Evolutionary conservation across 2,888 invertebrate genomes (phyloP), one percentile per base, ranked within the genome.

Genomic region (Meiosimyza platycephala): DNA sequence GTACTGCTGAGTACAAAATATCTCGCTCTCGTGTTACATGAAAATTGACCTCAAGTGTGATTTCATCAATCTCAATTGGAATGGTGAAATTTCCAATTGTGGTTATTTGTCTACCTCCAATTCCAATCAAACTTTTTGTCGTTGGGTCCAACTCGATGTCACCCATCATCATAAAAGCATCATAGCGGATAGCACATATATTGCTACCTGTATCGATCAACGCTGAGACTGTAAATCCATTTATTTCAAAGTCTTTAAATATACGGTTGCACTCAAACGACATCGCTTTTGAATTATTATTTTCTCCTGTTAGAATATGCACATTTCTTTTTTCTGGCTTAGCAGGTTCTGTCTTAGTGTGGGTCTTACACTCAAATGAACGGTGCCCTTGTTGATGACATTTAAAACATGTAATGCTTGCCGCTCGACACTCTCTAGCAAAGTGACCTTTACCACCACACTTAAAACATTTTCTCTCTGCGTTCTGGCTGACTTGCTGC

Each of bases 1-100:
- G 62, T 6, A 75, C 75, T 1, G 64, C 73, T 11, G 68, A 55
- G 52, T 75, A 73, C 9, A 64, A 57, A 5, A 74, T 48, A 63
- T 72, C 72, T 22, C 47, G 7, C 18, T 66, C 66, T 33, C 40
- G 48, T 28, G 67, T 64, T 1, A 74, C 74, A 18, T 75, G 74
- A 18, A 76, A 74, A 6, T 11, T 33, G n/a, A 76, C 51, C 3
- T n/a, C 12, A 16, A 76, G 16, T 2, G 48, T 51, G 13, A 70
- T 50, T 9, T 51, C 75, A 18, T 74, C 72, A 12, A 74, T 12
- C 5, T 11, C 12, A 5, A 64, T 16, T 3, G 51, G 33, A 11
- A 13, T 72, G 62, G 15, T 55, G 16, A 71, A 52, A 59, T 63
- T 40, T 11, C 74, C 74, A 54, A 74, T 33, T 16, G 68, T 71